A percentile compares a stretch with the other conserved stretches of the same genome.
phyloP scores from a whole-genome alignment of 2,888 invertebrate species.

The Sinodicranocentrus sp. region DNA sequence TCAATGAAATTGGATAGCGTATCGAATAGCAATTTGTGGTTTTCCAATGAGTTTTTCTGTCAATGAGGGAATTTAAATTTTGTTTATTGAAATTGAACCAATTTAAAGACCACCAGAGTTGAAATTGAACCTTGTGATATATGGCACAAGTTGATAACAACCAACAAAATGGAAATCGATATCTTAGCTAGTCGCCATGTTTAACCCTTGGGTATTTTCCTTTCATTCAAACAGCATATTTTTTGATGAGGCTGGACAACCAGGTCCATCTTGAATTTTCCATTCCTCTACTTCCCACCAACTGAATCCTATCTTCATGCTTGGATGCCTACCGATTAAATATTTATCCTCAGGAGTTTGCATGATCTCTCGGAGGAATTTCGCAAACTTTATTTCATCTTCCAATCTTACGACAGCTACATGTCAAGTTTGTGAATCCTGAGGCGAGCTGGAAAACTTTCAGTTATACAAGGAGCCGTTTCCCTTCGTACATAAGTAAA shows the following conservation, averaged over 20 bases:
- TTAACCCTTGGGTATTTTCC: neutral
- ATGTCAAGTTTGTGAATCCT: constrained; percentile 17
- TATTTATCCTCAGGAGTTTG: constrained; percentile 40
- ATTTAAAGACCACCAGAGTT: no score
- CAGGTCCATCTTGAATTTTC: neutral
- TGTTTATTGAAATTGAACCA: no score
- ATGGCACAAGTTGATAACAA: neutral
- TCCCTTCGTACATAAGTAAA: no score
- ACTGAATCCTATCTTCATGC: no score
- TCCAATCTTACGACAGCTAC: constrained; percentile 45
- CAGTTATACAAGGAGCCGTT: neutral
- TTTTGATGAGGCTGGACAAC: neutral
- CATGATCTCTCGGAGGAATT: constrained; percentile 24
- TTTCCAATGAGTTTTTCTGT: no score
- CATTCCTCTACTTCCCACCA: neutral
- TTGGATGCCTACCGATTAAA: constrained; percentile 43
- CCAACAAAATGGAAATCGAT: neutral
- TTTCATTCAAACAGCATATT: no score
- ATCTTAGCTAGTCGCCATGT: neutral
- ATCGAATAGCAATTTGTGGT: no score
- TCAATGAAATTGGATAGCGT: no score
- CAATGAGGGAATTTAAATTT: no score
- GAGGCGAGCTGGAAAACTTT: constrained; percentile 2
- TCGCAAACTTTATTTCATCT: constrained; percentile 54
- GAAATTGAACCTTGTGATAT: no score